Conservation (phyloP, 2,113 vertebrate genomes). For the Globicephala melas region DNA sequence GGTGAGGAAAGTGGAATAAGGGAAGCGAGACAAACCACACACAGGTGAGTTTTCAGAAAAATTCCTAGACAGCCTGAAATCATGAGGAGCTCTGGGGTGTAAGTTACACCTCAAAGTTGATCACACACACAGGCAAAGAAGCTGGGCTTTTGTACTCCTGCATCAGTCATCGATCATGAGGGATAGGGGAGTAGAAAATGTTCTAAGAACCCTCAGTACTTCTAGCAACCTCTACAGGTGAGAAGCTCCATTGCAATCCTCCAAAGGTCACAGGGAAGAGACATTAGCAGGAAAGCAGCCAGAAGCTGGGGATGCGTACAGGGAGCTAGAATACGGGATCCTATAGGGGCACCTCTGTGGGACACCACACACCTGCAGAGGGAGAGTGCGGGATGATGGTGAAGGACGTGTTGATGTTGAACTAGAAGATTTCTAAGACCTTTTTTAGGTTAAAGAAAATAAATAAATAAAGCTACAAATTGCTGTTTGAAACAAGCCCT, state of each 20-base stretch:
- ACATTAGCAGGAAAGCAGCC: not conserved
- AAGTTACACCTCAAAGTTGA: not conserved
- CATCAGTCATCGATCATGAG: not conserved
- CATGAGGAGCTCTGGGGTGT: not conserved
- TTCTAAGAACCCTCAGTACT: not conserved
- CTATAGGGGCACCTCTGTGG: not conserved
- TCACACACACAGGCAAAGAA: not conserved
- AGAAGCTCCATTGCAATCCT: not conserved
- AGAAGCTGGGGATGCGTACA: not conserved
- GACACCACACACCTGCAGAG: not conserved
- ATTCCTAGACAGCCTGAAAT: not conserved
- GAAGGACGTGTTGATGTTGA: no score
- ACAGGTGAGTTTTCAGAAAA: not conserved
- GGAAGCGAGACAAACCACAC: not conserved
- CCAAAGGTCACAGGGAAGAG: not conserved
- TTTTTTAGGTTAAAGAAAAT: not conserved
- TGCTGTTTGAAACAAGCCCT: not conserved
- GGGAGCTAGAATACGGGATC: not conserved
- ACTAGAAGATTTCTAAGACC: not conserved
- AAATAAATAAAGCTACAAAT: not conserved
- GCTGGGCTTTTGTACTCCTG: not conserved
- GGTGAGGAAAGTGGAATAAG: not conserved
- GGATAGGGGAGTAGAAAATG: rapidly evolving
- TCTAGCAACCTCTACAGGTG: not conserved
- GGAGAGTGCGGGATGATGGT: not conserved